Base-by-base conservation (phyloP, 2,113 vertebrate species). In the Galeopterus variegatus region DNA sequence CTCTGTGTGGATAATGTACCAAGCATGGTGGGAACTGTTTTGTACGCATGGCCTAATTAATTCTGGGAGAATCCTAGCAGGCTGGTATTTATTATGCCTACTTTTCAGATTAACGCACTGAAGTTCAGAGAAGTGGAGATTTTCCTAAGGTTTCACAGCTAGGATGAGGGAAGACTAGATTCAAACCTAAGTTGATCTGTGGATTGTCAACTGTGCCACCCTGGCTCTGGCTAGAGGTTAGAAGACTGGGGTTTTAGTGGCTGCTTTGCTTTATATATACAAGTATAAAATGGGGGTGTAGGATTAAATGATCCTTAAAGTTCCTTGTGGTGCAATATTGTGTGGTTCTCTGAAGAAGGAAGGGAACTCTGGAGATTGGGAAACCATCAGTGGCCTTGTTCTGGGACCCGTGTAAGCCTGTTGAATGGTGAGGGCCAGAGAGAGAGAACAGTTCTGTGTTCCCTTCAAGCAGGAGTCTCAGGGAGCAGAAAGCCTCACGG, bases 51-150 rank as follows among this genome's bases (percentile, higher is more conserved):
- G 23, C 41, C 36, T 52, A 19, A 5, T 41, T 21, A 23, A 50
- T 28, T 26, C 69, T 26, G 1, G 2, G 5, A 91, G 91, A 62
- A 17, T 41, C 26, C 84, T 15, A 56, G 21, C 15, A 79, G 56
- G n/a, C 64, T 86, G 36, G n/a, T n/a, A 31, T 62, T 77, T 75
- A 52, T 64, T 81, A 9, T 58, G 58, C 8, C 52, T 52, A n/a
- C 48, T 93, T 76, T 80, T 83, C 75, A 88, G 56, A 76, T 33
- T 26, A 75, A 69, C 82, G 77, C 62, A 7, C 28, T 72, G 60
- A 89, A 56, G 33, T 77, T 88, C 14, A 3, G 56, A 86, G 81
- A 93, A 91, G 58, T 17, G n/a, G 65, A 88, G 60, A 1, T 41
- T 75, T 73, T 14, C 41, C 73, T 33, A 41, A 54, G 21, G 54